Evolutionary conservation across 2,888 invertebrate genomes (phyloP).

Genomic region (Drosophila paranaensis): DNA sequence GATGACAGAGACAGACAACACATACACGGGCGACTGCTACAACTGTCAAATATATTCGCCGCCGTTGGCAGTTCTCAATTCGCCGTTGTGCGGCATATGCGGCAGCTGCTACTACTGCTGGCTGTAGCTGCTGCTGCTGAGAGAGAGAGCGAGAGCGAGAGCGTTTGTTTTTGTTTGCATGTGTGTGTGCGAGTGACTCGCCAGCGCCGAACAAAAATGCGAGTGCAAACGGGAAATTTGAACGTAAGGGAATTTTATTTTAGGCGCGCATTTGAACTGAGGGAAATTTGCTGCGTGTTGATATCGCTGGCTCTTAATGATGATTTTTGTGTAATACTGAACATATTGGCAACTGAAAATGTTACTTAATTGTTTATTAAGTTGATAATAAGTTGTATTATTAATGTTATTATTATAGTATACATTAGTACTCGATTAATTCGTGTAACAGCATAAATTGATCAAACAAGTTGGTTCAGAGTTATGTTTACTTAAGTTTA

Average conservation of each 20-base stretch:
- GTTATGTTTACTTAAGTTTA: too few species aligned
- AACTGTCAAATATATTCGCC: constrained; percentile 72
- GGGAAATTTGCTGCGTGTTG: constrained; percentile 21
- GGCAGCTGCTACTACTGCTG: constrained; percentile 63
- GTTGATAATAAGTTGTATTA: neutral
- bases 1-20: constrained; percentile 67
- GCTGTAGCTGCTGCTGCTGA: constrained; percentile 44
- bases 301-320: constrained; percentile 22
- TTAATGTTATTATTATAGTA: neutral
- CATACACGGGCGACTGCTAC: constrained; percentile 55
- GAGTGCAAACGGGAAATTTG: constrained; percentile 69
- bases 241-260: constrained; percentile 37
- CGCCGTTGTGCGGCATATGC: constrained; percentile 65
- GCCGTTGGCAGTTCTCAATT: constrained; percentile 50
- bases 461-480: too few species aligned
- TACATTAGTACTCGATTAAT: too few species aligned
- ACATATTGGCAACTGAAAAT: neutral
- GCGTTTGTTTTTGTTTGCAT: constrained; percentile 18
- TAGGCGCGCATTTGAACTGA: constrained; percentile 50
- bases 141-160: constrained; percentile 34
- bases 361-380: neutral
- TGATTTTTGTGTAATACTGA: neutral
- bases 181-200: constrained; percentile 49
- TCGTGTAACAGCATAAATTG: too few species aligned
- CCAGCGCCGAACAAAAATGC: constrained; percentile 46